Evolutionary conservation across 1,140 invertebrate species (phyloP), one percentile per base, ranked within the genome.

Genomic region (Temnothorax curvispinosus): DNA sequence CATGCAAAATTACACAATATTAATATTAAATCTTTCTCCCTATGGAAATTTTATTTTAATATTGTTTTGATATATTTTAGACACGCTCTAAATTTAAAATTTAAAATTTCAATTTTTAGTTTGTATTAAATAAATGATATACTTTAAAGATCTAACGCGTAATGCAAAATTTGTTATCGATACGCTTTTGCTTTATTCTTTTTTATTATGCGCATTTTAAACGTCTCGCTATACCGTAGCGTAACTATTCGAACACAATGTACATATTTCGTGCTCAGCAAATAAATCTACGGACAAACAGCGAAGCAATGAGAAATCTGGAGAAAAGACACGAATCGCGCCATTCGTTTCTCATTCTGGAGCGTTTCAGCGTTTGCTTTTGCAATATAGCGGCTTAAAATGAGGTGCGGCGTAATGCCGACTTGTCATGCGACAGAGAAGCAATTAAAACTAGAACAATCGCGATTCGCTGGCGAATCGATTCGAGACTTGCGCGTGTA

Each of bases 361-460:
- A 58, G 8, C 38, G 47, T 82, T 82, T 74, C 27, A 27, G 1
- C 0, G 47, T 82, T 82, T 74, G 67, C 78, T 21, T 58, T 82
- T 38, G 18, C 41, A 81, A 81, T 41, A 27, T 71, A 54, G 15
- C 38, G 21, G 15, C 7, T 72, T 35, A 47, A 44, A 82, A 82
- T 60, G 56, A 82, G 54, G 41, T 35, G 38, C 7, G 58, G 27
- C 67, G 27, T 72, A 69, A 82, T 18, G 52, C 27, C 27, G 11
- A 27, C 52, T 72, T 32, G 50, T 58, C 54, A 82, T 47, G 80
- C 80, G 21, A 81, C 54, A 74, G 52, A 41, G 47, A 44, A 47
- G 80, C 41, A 47, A 82, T 82, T 82, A 74, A 72, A 27, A 82
- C 52, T 74, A 47, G 27, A 58, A 72, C 67, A 74, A 58, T 21